Evolutionary conservation across 2,113 vertebrate species (phyloP).

Genomic region (Lasiurus cinereus): DNA sequence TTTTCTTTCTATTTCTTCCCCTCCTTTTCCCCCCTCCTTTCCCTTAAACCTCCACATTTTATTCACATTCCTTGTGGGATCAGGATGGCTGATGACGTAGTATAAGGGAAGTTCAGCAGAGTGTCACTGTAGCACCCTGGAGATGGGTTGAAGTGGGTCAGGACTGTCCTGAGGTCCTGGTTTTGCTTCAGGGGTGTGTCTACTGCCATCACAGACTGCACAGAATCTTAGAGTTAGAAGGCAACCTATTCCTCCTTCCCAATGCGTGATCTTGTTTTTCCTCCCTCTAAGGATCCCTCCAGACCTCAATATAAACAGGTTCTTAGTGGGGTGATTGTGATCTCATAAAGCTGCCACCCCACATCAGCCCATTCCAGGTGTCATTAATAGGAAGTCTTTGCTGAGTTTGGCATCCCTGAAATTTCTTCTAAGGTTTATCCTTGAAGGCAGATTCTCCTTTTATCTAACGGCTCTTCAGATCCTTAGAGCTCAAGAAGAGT

Average conservation of each 20-base stretch:
- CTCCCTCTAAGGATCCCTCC: not conserved
- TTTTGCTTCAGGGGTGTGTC: not conserved
- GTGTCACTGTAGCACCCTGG: not conserved
- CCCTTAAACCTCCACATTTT: not conserved
- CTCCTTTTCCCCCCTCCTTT: not conserved
- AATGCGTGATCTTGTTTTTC: not conserved
- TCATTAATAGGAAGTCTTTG: not conserved
- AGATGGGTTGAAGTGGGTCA: not conserved
- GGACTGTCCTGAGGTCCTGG: not conserved
- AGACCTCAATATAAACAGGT: not conserved
- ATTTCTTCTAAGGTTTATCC: not conserved
- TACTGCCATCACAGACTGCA: not conserved
- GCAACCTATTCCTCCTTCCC: not conserved
- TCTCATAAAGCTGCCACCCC: not conserved
- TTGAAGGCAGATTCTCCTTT: slow-evolving; percentile 7
- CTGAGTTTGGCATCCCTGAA: not conserved
- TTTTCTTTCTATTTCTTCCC: not conserved
- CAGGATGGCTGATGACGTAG: not conserved
- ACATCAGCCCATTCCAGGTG: not conserved
- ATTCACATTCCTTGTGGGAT: not conserved
- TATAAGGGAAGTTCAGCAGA: not conserved
- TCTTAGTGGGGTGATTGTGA: not conserved
- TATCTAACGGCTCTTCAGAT: not conserved
- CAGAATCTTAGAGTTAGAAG: not conserved
- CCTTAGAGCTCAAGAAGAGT: not conserved